A percentile compares a stretch with the other conserved stretches of the same genome.
These are phyloP conservation scores for Cheumatopsyche charites DNA, from an alignment of 1,140 invertebrate species.

Conservation along the genomic window DNA sequence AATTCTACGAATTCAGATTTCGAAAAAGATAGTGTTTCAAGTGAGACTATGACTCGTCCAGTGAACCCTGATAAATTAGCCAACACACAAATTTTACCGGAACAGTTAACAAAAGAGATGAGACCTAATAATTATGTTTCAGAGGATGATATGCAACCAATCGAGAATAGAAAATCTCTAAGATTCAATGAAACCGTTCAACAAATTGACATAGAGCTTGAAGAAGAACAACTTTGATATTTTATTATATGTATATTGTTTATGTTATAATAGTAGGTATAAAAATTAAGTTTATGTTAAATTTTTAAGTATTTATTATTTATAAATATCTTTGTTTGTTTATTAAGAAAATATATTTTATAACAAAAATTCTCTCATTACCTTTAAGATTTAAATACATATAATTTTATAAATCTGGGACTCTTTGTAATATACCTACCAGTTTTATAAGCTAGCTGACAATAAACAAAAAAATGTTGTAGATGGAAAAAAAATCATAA, in stretches of 20 bases:
- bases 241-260: not conserved
- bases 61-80: not conserved
- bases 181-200: slow-evolving; percentile 51
- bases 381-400: too few species aligned
- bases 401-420: too few species aligned
- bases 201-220: slow-evolving; percentile 50
- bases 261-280: not conserved
- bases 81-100: not conserved
- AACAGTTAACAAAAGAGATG: slow-evolving; percentile 18
- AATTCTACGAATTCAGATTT: slow-evolving; percentile 15
- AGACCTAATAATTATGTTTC: not conserved
- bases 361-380: too few species aligned
- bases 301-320: too few species aligned
- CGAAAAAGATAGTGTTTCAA: not conserved
- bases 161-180: slow-evolving; percentile 43
- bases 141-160: slow-evolving; percentile 23
- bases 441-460: too few species aligned
- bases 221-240: slow-evolving; percentile 46
- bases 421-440: too few species aligned
- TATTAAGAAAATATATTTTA: too few species aligned
- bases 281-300: too few species aligned
- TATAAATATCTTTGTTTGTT: too few species aligned
- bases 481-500: too few species aligned
- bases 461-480: too few species aligned
- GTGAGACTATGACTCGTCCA: not conserved